Conservation (phyloP, 1,140 invertebrate genomes). For the Sitobion miscanthi region DNA sequence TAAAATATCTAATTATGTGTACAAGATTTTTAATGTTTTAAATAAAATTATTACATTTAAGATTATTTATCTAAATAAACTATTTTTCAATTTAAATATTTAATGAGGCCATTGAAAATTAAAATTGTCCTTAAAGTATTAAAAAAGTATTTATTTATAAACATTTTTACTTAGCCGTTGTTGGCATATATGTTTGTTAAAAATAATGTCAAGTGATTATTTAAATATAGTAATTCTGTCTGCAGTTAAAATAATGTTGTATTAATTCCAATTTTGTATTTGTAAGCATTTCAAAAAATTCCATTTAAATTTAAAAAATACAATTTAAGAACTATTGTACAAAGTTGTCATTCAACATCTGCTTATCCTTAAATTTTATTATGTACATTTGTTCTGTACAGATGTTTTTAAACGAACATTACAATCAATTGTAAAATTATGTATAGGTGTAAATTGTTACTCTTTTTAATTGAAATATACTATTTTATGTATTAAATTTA, state of each 20-base stretch:
- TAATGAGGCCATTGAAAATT: neutral
- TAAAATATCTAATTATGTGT: constrained; percentile 39
- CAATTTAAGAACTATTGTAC: constrained; percentile 29
- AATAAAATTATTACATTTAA: constrained; percentile 46
- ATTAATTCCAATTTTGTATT: constrained; percentile 23
- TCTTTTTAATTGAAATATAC: constrained; percentile 9
- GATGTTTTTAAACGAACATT: constrained; percentile 29
- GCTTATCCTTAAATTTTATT: neutral
- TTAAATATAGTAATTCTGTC: constrained; percentile 12
- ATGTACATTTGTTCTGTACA: constrained; percentile 24
- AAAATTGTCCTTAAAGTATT: neutral
- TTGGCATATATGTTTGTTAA: constrained; percentile 38
- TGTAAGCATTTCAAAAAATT: constrained; percentile 37
- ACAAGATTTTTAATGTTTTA: constrained; percentile 18
- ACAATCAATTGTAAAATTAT: constrained; percentile 13
- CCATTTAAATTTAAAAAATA: constrained; percentile 24
- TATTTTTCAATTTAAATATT: constrained; percentile 33
- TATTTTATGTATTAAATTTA: constrained; percentile 40
- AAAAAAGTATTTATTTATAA: neutral
- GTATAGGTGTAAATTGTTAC: constrained; percentile 37
- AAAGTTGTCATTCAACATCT: neutral
- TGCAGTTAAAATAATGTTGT: neutral
- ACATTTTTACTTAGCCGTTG: neutral
- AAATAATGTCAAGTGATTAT: constrained; percentile 16
- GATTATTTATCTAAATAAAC: constrained; percentile 34